Conservation (phyloP, 2,113 vertebrate genomes). For the western clawed frog (Xenopus tropicalis) region DNA sequence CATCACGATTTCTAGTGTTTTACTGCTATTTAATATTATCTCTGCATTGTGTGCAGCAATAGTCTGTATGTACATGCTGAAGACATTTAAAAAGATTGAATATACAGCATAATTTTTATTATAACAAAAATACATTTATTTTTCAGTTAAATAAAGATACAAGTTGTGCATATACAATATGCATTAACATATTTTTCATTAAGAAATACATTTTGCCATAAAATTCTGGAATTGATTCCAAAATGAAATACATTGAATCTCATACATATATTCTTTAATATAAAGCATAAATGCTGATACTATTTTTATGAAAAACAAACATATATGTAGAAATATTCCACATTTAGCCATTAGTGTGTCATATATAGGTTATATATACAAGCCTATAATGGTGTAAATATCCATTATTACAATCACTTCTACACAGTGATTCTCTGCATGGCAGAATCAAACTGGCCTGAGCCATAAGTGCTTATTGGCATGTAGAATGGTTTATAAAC, state of each 20-base stretch:
- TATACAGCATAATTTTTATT: too few relatives aligned
- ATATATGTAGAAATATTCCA: conserved; percentile 53
- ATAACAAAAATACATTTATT: too few relatives aligned
- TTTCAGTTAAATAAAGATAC: too few relatives aligned
- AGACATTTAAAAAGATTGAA: too few relatives aligned
- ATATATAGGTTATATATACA: conserved; percentile 36
- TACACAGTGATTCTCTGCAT: too few relatives aligned
- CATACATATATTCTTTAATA: conserved; percentile 44
- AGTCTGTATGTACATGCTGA: too few relatives aligned
- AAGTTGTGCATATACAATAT: conserved; percentile 47
- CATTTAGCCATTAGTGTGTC: conserved; percentile 15
- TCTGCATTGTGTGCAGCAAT: too few relatives aligned
- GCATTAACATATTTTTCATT: conserved; percentile 45
- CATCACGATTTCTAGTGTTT: too few relatives aligned
- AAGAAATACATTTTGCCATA: conserved; percentile 43
- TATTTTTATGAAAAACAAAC: conserved; percentile 42
- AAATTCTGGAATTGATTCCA: conserved; percentile 48
- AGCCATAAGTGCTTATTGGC: background rate
- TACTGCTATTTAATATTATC: too few relatives aligned
- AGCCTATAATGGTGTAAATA: background rate
- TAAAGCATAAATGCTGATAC: conserved; percentile 42
- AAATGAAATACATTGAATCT: conserved; percentile 46
- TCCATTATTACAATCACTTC: too few relatives aligned
- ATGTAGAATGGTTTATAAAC: background rate
- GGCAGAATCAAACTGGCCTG: background rate